Conservation (phyloP, 1,140 invertebrate species). For the Apolygus lucorum region DNA sequence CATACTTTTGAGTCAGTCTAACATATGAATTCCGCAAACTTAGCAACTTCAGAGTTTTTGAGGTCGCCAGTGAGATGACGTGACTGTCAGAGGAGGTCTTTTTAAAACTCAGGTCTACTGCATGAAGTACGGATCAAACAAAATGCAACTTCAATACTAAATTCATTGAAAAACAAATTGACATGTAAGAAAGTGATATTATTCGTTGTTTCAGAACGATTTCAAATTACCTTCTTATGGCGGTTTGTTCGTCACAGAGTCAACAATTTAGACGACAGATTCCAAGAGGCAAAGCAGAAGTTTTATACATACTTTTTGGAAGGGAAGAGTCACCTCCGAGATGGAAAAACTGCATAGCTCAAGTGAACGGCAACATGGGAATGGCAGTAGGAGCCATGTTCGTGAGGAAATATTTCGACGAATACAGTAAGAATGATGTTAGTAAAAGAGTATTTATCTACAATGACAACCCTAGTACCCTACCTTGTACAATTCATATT, state of each 20-base stretch:
- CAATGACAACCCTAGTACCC: too few relatives aligned
- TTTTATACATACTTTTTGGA: conserved; percentile 66
- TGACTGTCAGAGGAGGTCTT: too few relatives aligned
- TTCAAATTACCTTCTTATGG: conserved; percentile 75
- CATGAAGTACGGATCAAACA: background rate
- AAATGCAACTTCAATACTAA: background rate
- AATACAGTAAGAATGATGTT: conserved; percentile 67
- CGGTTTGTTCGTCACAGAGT: conserved; percentile 76
- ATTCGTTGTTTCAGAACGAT: conserved; percentile 32
- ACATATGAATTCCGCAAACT: too few relatives aligned
- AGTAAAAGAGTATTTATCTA: conserved; percentile 38
- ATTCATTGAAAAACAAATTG: too few relatives aligned
- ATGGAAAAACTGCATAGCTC: conserved; percentile 75
- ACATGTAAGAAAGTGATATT: too few relatives aligned
- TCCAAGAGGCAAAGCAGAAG: conserved; percentile 50
- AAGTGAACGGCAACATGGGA: conserved; percentile 73
- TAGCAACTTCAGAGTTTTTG: too few relatives aligned
- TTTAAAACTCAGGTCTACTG: too few relatives aligned
- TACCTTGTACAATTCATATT: too few relatives aligned
- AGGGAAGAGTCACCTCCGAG: conserved; percentile 60
- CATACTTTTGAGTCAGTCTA: too few relatives aligned
- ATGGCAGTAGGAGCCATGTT: conserved; percentile 77
- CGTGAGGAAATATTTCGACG: conserved; percentile 75
- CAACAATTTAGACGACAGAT: conserved; percentile 74
- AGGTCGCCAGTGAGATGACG: too few relatives aligned